Conservation (phyloP, 1,140 invertebrate genomes). For the Lepidurus arcticus region DNA sequence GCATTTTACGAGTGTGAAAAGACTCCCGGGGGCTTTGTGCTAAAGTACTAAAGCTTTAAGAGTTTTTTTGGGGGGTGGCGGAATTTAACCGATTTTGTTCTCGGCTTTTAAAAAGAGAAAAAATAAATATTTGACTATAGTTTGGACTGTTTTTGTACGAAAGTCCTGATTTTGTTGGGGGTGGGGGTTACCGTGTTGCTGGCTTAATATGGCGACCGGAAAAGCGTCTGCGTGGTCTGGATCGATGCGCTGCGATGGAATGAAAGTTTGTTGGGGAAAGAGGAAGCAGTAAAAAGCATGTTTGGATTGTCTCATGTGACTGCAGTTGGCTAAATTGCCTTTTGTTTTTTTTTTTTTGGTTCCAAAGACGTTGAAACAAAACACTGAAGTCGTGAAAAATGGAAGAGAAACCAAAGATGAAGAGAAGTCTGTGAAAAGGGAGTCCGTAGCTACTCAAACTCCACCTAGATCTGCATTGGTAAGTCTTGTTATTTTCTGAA, state of each 20-base stretch:
- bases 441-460: slow-evolving; percentile 65
- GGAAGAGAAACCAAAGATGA: slow-evolving; percentile 44
- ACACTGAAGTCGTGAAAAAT: slow-evolving; percentile 72
- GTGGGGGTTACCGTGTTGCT: background rate
- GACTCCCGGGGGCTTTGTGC: too few relatives aligned
- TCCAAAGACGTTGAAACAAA: slow-evolving; percentile 85
- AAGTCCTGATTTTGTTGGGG: background rate
- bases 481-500: background rate
- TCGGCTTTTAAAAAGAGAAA: too few relatives aligned
- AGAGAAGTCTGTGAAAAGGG: slow-evolving; percentile 45
- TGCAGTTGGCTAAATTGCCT: background rate
- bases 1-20: too few relatives aligned
- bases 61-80: too few relatives aligned
- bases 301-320: background rate
- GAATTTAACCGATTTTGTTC: too few relatives aligned
- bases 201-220: background rate
- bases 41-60: too few relatives aligned
- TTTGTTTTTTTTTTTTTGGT: slow-evolving; percentile 28
- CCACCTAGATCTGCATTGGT: slow-evolving; percentile 39
- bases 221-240: slow-evolving; percentile 20
- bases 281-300: background rate
- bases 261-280: background rate
- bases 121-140: too few relatives aligned
- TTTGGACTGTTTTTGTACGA: background rate
- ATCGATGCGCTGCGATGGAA: slow-evolving; percentile 9